Conservation (phyloP, 2,888 invertebrate genomes). For the Oithona nana region DNA sequence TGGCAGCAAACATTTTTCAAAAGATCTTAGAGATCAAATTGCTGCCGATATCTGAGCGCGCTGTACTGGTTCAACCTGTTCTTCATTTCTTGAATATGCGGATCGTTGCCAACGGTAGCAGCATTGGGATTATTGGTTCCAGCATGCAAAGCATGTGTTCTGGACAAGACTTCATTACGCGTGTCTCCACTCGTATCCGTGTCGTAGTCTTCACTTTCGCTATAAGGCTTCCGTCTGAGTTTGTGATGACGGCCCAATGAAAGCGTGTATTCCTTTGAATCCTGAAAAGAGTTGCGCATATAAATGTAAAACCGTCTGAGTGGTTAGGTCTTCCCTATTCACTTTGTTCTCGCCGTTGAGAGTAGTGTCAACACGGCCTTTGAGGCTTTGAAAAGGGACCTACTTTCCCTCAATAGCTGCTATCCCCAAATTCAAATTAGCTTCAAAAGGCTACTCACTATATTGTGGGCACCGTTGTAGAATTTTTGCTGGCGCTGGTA, state of each 20-base stretch:
- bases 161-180: not conserved
- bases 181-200: slow-evolving; percentile 2
- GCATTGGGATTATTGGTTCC: not conserved
- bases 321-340: not conserved
- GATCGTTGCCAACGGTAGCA: not conserved
- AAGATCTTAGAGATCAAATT: not conserved
- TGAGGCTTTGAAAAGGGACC: too few species aligned
- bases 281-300: not conserved
- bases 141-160: not conserved
- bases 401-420: too few species aligned
- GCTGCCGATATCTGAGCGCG: not conserved
- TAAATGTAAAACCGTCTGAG: not conserved
- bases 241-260: not conserved
- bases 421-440: too few species aligned
- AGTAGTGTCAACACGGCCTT: too few species aligned
- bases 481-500: not conserved
- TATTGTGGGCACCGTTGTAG: not conserved
- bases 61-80: not conserved
- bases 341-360: too few species aligned
- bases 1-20: too few species aligned
- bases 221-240: not conserved
- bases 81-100: not conserved
- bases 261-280: not conserved
- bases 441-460: not conserved
- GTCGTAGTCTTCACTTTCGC: slow-evolving; percentile 11